Percentiles rank a stretch among this genome's conserved stretches.
Evolutionary conservation across 1,140 invertebrate genomes (phyloP).

Genomic region (Lasaia peninsularis): DNA sequence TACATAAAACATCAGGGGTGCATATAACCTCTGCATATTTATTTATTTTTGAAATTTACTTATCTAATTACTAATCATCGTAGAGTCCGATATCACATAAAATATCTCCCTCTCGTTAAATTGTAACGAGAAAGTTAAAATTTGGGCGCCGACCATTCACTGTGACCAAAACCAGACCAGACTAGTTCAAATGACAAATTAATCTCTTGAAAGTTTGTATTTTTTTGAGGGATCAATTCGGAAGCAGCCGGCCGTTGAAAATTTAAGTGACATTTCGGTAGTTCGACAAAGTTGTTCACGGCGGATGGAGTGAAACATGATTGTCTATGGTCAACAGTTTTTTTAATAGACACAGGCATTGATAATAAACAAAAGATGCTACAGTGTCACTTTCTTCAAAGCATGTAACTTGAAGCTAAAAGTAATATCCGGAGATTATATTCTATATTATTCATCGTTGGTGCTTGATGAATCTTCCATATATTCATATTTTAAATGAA

Average conservation of each 20-base stretch:
- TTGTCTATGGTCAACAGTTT: constrained; percentile 6
- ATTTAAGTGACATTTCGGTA: constrained; percentile 63
- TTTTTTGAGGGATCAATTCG: constrained; percentile 49
- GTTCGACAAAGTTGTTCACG: constrained; percentile 41
- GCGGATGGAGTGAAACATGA: neutral
- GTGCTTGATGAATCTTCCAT: too few species aligned
- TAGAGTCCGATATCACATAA: neutral
- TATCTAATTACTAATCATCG: neutral
- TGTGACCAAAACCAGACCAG: constrained; percentile 4
- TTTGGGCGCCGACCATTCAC: neutral
- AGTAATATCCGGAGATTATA: too few species aligned
- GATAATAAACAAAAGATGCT: too few species aligned
- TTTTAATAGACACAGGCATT: too few species aligned
- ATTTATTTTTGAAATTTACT: too few species aligned
- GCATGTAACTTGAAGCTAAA: too few species aligned
- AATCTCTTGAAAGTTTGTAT: constrained; percentile 59
- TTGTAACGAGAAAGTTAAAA: neutral
- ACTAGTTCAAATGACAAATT: constrained; percentile 66
- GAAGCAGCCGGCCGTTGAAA: constrained; percentile 48
- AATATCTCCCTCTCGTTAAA: neutral
- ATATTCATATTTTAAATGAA: too few species aligned
- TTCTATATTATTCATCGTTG: too few species aligned
- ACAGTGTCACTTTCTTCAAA: too few species aligned
- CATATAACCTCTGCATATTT: too few species aligned
- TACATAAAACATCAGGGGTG: too few species aligned